Base-by-base conservation (phyloP, 1,140 invertebrate genomes). In the Caenorhabditis brenneri region DNA sequence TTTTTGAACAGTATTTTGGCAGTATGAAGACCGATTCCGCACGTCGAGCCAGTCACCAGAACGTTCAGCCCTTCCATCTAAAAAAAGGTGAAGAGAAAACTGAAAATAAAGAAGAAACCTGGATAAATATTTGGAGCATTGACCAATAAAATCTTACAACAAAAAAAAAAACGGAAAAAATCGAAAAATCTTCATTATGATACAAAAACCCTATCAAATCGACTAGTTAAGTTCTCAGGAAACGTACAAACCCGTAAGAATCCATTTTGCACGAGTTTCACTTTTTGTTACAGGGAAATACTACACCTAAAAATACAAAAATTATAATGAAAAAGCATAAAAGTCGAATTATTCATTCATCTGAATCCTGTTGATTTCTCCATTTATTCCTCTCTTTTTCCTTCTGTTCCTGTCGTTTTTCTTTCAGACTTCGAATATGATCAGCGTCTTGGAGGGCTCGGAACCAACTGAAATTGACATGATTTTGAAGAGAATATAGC, bases 1-100 rank as follows among this genome's bases (percentile, higher is more conserved):
- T 80, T 58, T 80, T 58, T 51, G 36, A 80, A 80, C 3, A 55
- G 19, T 22, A 55, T 39, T 58, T 80, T 80, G 19, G 79, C 79
- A 24, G 51, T 53, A 22, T 80, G 79, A 33, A 80, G 79, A 29
- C 79, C 79, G 29, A 80, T 22, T 5, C 79, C 79, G 15, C 79
- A 80, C 0, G 79, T 53, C 22, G 79, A 51, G 22, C 79, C 79
- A 16, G 79, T 80, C 19, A 80, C 51, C 33, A 80, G 12, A 22
- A 46, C 79, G 5, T 51, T 80, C 3, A 53, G 29, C 16, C 79
- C 79, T 22, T 80, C 51, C 51, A 80, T 53, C n/a, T 36, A 29
- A 48, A 46, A 19, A 55, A 24, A 31, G n/a, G 1, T 22, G 48
- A 79, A 79, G 3, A 48, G 46, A 4, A 9, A 27, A 2, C 36